Evolutionary conservation across 37 sponge, comb jelly and placozoan genomes (phyloP).

Genomic region (Agelas oroides): DNA sequence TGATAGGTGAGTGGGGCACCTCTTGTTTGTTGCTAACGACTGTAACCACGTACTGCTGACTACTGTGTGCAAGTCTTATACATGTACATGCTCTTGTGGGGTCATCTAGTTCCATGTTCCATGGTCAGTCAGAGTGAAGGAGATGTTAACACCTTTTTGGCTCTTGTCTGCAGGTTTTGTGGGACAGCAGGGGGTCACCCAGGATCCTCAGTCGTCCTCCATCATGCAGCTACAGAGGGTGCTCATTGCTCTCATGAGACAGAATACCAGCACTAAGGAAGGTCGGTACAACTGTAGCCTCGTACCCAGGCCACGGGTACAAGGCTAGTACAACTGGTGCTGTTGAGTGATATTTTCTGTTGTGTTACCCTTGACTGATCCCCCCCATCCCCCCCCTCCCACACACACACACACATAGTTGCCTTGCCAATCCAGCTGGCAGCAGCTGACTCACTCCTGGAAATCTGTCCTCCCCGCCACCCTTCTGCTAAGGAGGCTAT

Average conservation of each 20-base stretch:
- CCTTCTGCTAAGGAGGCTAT: not conserved
- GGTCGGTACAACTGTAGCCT: not conserved
- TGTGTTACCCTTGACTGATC: too few relatives aligned
- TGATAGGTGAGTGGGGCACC: slow-evolving; percentile 61
- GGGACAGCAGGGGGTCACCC: slow-evolving; percentile 18
- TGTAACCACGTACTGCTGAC: too few relatives aligned
- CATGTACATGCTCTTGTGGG: too few relatives aligned
- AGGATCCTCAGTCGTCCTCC: slow-evolving; percentile 38
- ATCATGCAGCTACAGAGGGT: slow-evolving; percentile 60
- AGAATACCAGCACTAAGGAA: not conserved
- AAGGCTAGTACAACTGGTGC: too few relatives aligned
- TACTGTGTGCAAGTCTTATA: too few relatives aligned
- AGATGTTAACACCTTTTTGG: too few relatives aligned
- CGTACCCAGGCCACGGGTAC: too few relatives aligned
- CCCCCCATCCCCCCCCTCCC: not conserved
- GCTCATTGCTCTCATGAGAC: slow-evolving; percentile 37
- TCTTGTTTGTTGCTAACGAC: too few relatives aligned
- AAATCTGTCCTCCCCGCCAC: slow-evolving; percentile 44
- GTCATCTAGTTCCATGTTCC: too few relatives aligned
- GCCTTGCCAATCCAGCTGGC: slow-evolving; percentile 59
- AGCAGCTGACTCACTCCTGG: slow-evolving; percentile 64
- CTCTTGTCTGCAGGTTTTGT: slow-evolving; percentile 51
- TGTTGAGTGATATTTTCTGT: not conserved
- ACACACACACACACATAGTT: not conserved
- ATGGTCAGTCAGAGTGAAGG: too few relatives aligned